Evolutionary conservation across 2,113 vertebrate species (phyloP).

Genomic region (Channa maculata): DNA sequence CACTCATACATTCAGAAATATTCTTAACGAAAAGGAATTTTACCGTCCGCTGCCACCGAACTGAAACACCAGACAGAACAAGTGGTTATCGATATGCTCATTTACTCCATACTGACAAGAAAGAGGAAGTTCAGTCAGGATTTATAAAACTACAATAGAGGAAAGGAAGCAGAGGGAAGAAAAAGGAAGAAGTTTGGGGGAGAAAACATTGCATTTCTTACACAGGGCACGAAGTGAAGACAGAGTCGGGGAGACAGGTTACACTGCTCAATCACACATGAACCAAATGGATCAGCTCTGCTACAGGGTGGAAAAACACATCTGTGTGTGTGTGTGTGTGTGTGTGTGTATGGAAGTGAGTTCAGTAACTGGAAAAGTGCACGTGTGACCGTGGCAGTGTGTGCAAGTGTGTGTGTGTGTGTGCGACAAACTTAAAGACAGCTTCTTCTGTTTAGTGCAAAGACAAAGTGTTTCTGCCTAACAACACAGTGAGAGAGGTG

Average conservation of each 20-base stretch:
- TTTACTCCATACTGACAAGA: slow-evolving; percentile 43
- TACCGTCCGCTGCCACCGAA: slow-evolving; percentile 5
- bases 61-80: slow-evolving; percentile 46
- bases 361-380: no score
- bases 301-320: slow-evolving; percentile 19
- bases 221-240: slow-evolving; percentile 38
- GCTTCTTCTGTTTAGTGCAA: slow-evolving; percentile 20
- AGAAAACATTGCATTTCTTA: slow-evolving; percentile 35
- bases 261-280: slow-evolving; percentile 43
- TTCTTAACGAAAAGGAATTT: slow-evolving; percentile 45
- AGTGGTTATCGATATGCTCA: slow-evolving; percentile 45
- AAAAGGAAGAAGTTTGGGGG: slow-evolving; percentile 6
- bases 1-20: slow-evolving; percentile 58
- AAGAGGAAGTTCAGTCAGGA: slow-evolving; percentile 30
- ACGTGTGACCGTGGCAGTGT: no score
- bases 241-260: slow-evolving; percentile 31
- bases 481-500: slow-evolving; percentile 21
- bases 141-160: slow-evolving; percentile 16
- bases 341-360: background rate
- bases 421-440: slow-evolving; percentile 19
- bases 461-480: slow-evolving; percentile 30
- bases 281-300: slow-evolving; percentile 57
- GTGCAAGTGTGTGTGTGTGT: background rate
- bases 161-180: background rate
- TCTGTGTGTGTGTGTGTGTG: slow-evolving; percentile 3